Conservation (phyloP, 2,888 invertebrate genomes). For the Spodoptera exigua region DNA sequence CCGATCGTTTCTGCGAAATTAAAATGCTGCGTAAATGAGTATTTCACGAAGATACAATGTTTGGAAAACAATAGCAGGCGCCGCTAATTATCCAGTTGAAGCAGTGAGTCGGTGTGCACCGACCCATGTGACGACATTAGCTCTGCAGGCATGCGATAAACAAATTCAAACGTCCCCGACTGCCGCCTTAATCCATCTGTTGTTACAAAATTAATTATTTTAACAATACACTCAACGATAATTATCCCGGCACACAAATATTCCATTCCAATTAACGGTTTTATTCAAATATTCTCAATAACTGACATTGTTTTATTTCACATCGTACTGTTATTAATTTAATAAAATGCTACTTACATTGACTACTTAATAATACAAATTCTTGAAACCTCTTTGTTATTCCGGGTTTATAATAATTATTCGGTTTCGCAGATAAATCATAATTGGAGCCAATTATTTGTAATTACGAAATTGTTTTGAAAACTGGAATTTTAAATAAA, state of each 20-base stretch:
- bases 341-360: conserved; percentile 11
- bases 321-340: conserved; percentile 30
- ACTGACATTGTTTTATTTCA: conserved; percentile 29
- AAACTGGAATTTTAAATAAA: too few relatives aligned
- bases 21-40: too few relatives aligned
- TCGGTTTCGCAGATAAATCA: conserved; percentile 5
- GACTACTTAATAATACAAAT: conserved; percentile 26
- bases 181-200: conserved; percentile 63
- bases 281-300: conserved; percentile 42
- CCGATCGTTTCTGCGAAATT: too few relatives aligned
- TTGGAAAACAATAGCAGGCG: conserved; percentile 24
- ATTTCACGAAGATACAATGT: neutral
- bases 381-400: conserved; percentile 22
- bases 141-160: conserved; percentile 66
- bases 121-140: conserved; percentile 65
- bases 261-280: conserved; percentile 49
- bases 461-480: too few relatives aligned
- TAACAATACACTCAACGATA: conserved; percentile 45
- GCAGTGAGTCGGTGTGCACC: conserved; percentile 43
- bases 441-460: too few relatives aligned
- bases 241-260: conserved; percentile 43
- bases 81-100: conserved; percentile 41
- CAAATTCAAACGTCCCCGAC: conserved; percentile 58
- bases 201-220: conserved; percentile 64
- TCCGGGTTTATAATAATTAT: conserved; percentile 10